Evolutionary conservation across 2,888 invertebrate genomes (phyloP), one percentile per base, ranked within the genome.

Genomic region (Diabrotica balteata): DNA sequence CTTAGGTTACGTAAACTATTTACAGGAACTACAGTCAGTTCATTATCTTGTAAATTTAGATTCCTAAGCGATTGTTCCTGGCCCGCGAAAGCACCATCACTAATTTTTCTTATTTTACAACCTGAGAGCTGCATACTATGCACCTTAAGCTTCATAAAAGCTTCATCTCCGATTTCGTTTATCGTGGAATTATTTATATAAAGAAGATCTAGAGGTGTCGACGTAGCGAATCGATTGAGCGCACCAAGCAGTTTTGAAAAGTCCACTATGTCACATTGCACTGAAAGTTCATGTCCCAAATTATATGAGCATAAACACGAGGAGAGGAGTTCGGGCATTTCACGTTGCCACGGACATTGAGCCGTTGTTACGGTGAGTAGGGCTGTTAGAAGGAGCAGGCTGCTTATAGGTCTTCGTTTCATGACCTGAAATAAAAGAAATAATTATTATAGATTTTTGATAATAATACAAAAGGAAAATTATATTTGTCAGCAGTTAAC

Each of bases 181-280:
- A 96, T 88, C 46, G 93, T 92, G 61, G 95, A 93, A 85, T 96
- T 96, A 85, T 95, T 95, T 70, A 96, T 88, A 83, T 96, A 95
- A 50, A 96, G 88, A 72, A 96, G 87, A 83, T 96, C 96, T 74
- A 96, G 86, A 59, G 90, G 87, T 63, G 89, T 89, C 74, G 87
- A 86, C 72, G 87, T 86, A 32, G 91, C 88, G 85, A 90, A 89
- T 76, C 89, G 88, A 80, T 92, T 89, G 82, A 93, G 86, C 44
- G 93, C 91, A 66, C 88, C 85, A 75, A 95, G 82, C n/a, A 96
- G 86, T 73, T 89, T 87, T 55, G 88, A 84, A 82, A 93, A 94
- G 79, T 94, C 91, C 68, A 95, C 94, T 88, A 93, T 92, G 85
- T 95, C 94, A 84, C 95, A 96, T 85, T 96, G 95, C 72, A 96